These are phyloP conservation scores for Gisinianus flammeolus DNA, from an alignment of 2,888 invertebrate species.

Conservation along the genomic window DNA sequence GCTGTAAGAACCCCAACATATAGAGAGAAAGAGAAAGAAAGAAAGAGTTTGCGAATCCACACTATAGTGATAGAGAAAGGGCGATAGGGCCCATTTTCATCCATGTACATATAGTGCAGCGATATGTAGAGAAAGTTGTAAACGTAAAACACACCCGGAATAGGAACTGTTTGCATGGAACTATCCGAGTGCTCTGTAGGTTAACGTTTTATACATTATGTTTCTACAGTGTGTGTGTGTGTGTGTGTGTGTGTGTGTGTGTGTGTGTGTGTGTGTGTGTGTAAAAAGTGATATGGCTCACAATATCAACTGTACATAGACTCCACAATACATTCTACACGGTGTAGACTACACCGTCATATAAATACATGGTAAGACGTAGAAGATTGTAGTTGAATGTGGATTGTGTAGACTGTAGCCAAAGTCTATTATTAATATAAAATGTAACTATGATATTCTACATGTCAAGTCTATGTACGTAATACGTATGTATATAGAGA, in stretches of 20 bases:
- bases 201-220: not conserved
- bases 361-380: too few relatives aligned
- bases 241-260: too few relatives aligned
- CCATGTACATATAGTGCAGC: not conserved
- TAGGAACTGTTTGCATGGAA: constrained; percentile 9
- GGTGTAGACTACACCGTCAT: too few relatives aligned
- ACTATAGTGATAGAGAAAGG: not conserved
- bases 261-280: too few relatives aligned
- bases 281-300: too few relatives aligned
- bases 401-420: not conserved
- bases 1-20: too few relatives aligned
- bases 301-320: too few relatives aligned
- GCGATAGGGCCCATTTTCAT: not conserved
- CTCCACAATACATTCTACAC: too few relatives aligned
- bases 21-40: constrained; percentile 9
- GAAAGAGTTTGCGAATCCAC: not conserved
- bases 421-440: too few relatives aligned
- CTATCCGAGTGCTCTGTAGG: not conserved
- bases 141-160: constrained; percentile 14
- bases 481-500: not conserved
- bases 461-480: not conserved
- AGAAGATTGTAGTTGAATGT: not conserved
- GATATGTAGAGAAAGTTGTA: not conserved
- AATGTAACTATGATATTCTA: too few relatives aligned
- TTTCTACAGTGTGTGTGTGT: too few relatives aligned